Percentiles rank a stretch among this genome's conserved stretches.
phyloP scores from a whole-genome alignment of 2,797 vertebrate genomes.

The Enoplosus armatus region DNA sequence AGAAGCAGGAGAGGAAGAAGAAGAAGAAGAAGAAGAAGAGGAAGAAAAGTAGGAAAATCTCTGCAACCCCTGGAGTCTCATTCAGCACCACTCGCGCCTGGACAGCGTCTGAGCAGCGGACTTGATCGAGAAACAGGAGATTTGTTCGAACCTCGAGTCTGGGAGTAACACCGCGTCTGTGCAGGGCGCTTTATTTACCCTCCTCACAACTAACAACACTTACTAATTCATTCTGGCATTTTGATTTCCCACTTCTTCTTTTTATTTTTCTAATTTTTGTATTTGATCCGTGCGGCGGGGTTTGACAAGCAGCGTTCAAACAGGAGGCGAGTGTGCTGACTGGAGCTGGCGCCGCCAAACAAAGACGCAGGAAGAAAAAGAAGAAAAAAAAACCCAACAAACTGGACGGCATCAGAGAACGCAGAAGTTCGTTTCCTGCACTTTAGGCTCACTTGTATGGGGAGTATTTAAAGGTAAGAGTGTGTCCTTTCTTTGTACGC shows the following conservation, averaged over 20 bases:
- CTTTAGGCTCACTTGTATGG: conserved; percentile 30
- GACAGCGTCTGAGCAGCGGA: conserved; percentile 72
- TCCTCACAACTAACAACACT: conserved; percentile 19
- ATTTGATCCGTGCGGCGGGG: conserved; percentile 18
- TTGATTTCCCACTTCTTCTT: conserved; percentile 21
- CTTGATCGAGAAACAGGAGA: conserved; percentile 49
- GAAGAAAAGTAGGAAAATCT: conserved; percentile 64
- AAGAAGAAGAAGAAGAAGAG: not conserved
- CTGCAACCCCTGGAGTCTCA: conserved; percentile 61
- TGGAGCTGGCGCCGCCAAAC: conserved; percentile 55
- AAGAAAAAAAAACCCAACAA: not conserved
- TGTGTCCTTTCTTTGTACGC: conserved; percentile 1
- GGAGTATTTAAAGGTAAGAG: conserved; percentile 66
- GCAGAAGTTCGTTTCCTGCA: conserved; percentile 66
- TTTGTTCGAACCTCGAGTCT: conserved; percentile 33
- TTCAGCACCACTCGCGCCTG: conserved; percentile 78
- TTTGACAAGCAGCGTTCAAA: conserved; percentile 53
- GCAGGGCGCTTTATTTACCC: conserved; percentile 5
- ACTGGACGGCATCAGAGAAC: conserved; percentile 28
- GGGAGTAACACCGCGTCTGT: conserved; percentile 42
- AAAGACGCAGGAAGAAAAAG: conserved; percentile 55
- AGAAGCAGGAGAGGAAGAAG: conserved; percentile 36
- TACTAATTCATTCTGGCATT: not conserved
- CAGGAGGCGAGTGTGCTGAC: conserved; percentile 51
- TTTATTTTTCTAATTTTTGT: not conserved